A percentile compares a stretch with the other conserved stretches of the same genome.
phyloP scores from a whole-genome alignment of 1,140 invertebrate species.

The Chrysomallon squamiferum region DNA sequence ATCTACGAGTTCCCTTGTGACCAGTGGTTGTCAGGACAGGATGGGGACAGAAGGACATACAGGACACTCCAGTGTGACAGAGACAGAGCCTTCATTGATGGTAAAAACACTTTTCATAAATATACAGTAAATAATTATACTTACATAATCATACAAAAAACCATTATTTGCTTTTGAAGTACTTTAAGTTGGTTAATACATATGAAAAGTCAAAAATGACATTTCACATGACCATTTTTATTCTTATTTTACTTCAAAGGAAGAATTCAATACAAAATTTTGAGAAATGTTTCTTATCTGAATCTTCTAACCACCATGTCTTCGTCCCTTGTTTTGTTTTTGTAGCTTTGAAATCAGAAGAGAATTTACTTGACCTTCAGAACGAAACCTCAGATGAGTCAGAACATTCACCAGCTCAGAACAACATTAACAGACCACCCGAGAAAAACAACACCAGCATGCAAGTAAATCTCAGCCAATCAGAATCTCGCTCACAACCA shows the following conservation, averaged over 20 bases:
- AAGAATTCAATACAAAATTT: no score
- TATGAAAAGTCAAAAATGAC: no score
- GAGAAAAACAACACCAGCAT: slow-evolving; percentile 8
- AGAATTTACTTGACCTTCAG: no score
- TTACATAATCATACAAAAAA: no score
- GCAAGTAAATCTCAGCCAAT: slow-evolving; percentile 5
- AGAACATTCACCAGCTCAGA: neutral
- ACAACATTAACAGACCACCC: neutral
- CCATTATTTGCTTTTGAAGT: neutral
- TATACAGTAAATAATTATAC: no score
- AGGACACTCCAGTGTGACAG: slow-evolving; percentile 34
- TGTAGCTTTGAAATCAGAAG: no score
- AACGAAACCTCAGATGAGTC: slow-evolving; percentile 9
- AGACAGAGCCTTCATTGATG: slow-evolving; percentile 46
- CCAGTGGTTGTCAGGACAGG: slow-evolving; percentile 53
- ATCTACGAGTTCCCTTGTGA: slow-evolving; percentile 55
- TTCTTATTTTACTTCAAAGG: no score
- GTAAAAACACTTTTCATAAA: slow-evolving; percentile 20
- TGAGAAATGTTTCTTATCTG: no score
- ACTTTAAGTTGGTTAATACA: no score
- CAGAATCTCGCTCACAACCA: neutral
- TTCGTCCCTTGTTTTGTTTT: no score
- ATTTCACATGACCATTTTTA: no score
- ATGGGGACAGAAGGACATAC: slow-evolving; percentile 52
- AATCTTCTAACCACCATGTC: no score